Conservation (phyloP, 2,797 vertebrate genomes). For the Alectoris magna region DNA sequence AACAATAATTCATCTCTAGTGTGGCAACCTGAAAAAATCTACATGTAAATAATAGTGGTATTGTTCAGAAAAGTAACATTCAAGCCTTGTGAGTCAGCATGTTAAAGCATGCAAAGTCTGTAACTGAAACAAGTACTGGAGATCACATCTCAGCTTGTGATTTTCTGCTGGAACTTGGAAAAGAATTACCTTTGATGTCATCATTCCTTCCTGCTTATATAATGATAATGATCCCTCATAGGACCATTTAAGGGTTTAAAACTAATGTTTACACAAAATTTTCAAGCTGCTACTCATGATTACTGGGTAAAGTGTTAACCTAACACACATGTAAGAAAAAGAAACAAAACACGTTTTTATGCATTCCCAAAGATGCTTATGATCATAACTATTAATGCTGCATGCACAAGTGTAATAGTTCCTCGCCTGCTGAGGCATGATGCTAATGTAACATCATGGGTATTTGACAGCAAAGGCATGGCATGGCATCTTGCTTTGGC, state of each 20-base stretch:
- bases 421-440: neutral
- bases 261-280: conserved; percentile 6
- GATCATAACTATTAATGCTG: neutral
- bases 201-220: conserved; percentile 36
- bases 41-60: neutral
- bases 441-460: neutral
- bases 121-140: neutral
- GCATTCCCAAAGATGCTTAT: conserved; percentile 48
- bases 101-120: conserved; percentile 5
- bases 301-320: conserved; percentile 47
- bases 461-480: neutral
- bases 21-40: neutral
- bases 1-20: neutral
- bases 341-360: conserved; percentile 4
- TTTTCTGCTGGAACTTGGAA: conserved; percentile 25
- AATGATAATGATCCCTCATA: conserved; percentile 58
- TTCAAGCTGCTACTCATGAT: conserved; percentile 52
- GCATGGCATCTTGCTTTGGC: neutral
- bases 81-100: neutral
- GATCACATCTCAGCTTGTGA: conserved; percentile 13
- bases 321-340: conserved; percentile 45
- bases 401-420: neutral
- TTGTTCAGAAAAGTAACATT: neutral
- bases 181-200: conserved; percentile 61
- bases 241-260: conserved; percentile 49